Percentiles rank a stretch among this genome's conserved stretches.
Evolutionary conservation across 2,888 invertebrate species (phyloP).

Genomic region (Plebejus argus): DNA sequence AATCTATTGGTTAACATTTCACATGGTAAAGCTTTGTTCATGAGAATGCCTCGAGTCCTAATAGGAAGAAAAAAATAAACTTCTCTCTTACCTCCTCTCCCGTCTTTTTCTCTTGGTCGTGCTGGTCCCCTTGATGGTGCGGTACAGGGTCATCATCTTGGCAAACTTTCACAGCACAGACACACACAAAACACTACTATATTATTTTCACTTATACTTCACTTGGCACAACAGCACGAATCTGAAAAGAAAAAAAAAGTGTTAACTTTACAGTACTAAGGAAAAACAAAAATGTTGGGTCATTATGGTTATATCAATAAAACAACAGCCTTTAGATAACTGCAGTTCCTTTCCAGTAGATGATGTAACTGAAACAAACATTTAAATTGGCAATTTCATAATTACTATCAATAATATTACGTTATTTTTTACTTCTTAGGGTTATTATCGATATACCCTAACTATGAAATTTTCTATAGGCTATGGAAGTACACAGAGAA

Average conservation of each 20-base stretch:
- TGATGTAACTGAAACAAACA: no score
- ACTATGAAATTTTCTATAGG: no score
- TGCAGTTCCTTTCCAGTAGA: no score
- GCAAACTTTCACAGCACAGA: constrained; percentile 47
- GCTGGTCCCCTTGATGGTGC: constrained; percentile 79
- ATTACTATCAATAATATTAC: no score
- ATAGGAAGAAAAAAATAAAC: neutral
- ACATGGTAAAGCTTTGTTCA: no score
- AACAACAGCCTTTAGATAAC: neutral
- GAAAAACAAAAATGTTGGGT: neutral
- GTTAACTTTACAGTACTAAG: neutral
- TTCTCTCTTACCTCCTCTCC: constrained; percentile 68
- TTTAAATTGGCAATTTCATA: no score
- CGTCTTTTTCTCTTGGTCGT: constrained; percentile 76
- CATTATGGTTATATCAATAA: neutral
- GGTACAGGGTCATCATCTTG: constrained; percentile 81
- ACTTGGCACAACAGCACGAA: constrained; percentile 10
- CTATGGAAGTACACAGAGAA: no score
- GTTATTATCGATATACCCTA: no score
- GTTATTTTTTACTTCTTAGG: no score
- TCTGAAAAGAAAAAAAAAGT: constrained; percentile 28
- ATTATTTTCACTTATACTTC: neutral
- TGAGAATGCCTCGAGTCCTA: no score
- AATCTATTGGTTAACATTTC: no score
- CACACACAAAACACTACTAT: constrained; percentile 37